These are phyloP conservation scores for Albula goreensis DNA, from an alignment of 2,113 vertebrate species.

Conservation along the genomic window DNA sequence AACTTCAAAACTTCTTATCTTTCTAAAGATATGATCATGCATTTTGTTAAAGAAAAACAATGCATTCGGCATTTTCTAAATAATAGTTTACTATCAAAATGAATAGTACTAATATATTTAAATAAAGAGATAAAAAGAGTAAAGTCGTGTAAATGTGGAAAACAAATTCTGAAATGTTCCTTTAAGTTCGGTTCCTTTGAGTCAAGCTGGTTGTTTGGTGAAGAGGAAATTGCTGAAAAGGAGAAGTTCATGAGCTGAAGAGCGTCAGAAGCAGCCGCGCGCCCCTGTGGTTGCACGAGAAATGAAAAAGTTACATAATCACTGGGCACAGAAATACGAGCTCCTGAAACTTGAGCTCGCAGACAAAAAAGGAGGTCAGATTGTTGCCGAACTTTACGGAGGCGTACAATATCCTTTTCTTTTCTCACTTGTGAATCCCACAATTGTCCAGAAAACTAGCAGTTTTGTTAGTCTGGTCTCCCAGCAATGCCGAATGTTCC, in stretches of 20 bases:
- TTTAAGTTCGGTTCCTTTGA: not conserved
- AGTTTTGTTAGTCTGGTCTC: not conserved
- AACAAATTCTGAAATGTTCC: not conserved
- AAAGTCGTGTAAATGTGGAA: too few relatives aligned
- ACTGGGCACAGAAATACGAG: not conserved
- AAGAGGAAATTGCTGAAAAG: constrained; percentile 39
- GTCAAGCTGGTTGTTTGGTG: not conserved
- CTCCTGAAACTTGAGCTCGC: not conserved
- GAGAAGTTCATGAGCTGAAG: constrained; percentile 42
- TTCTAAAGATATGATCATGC: too few relatives aligned
- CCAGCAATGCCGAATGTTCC: not conserved
- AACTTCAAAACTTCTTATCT: too few relatives aligned
- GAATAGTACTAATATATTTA: too few relatives aligned
- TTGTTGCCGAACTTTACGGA: not conserved
- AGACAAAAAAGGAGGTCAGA: not conserved
- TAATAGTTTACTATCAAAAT: too few relatives aligned
- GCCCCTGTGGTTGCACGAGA: not conserved
- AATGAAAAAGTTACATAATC: constrained; percentile 19
- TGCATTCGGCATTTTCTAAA: too few relatives aligned
- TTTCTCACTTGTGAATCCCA: not conserved
- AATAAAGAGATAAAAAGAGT: too few relatives aligned
- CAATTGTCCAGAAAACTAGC: not conserved
- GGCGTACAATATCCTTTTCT: too few relatives aligned
- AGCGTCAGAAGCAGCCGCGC: constrained; percentile 27
- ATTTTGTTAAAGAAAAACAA: too few relatives aligned